phyloP scores from a whole-genome alignment of 2,888 invertebrate species.

The Belgica antarctica region DNA sequence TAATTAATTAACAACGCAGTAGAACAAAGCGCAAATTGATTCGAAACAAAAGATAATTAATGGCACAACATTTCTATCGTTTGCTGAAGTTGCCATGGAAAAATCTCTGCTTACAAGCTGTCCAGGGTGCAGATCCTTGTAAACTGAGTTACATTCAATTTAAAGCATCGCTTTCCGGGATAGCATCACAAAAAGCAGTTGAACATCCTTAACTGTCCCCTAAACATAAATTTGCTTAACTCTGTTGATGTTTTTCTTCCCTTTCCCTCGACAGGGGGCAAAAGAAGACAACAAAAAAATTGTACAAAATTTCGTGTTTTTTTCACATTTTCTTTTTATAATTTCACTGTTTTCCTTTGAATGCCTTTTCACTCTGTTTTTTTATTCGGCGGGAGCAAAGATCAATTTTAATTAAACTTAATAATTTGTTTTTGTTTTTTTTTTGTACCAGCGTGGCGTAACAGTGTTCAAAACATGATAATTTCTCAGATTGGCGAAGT shows the following conservation, averaged over 20 bases:
- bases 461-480: slow-evolving; percentile 3
- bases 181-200: neutral
- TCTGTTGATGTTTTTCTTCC: neutral
- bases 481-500: slow-evolving; percentile 17
- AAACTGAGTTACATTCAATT: neutral
- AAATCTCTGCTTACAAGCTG: neutral
- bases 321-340: neutral
- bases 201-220: neutral
- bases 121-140: neutral
- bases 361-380: neutral
- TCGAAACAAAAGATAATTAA: slow-evolving; percentile 17
- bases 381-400: slow-evolving; percentile 32
- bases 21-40: neutral
- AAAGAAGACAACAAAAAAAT: neutral
- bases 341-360: slow-evolving; percentile 6
- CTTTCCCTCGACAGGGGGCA: neutral
- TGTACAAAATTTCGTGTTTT: neutral
- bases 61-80: slow-evolving; percentile 27
- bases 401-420: slow-evolving; percentile 43
- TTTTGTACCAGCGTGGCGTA: slow-evolving; percentile 14
- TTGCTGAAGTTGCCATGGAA: slow-evolving; percentile 14
- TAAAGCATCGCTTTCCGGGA: slow-evolving; percentile 1
- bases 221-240: slow-evolving; percentile 22
- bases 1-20: slow-evolving; percentile 40
- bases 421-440: slow-evolving; percentile 38